Evolutionary conservation across 2,113 vertebrate genomes (phyloP).

Genomic region (Elephas maximus): DNA sequence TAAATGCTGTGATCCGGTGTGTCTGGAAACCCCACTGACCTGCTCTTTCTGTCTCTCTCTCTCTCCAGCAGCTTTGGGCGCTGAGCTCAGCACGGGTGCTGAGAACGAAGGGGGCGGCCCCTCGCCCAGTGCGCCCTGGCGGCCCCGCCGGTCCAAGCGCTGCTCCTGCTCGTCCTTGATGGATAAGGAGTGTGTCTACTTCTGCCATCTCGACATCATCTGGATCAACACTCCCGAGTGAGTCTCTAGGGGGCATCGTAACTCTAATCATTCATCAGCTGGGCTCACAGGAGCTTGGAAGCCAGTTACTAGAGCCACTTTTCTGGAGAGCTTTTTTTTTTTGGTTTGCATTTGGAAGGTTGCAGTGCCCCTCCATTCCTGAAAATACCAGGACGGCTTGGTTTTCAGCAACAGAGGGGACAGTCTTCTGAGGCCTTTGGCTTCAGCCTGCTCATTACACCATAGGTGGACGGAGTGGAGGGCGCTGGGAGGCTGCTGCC

Average conservation of each 20-base stretch:
- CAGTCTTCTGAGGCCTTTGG: neutral
- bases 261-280: neutral
- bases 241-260: slow-evolving; percentile 86
- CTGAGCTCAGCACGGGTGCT: slow-evolving; percentile 18
- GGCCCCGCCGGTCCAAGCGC: slow-evolving; percentile 91
- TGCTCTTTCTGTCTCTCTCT: slow-evolving; percentile 68
- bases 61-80: slow-evolving; percentile 79
- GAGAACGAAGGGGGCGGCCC: slow-evolving; percentile 48
- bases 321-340: neutral
- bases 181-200: slow-evolving; percentile 99
- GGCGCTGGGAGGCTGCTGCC: rapidly evolving
- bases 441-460: neutral
- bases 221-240: slow-evolving; percentile 99
- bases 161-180: slow-evolving; percentile 96
- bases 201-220: slow-evolving; percentile 99
- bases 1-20: neutral
- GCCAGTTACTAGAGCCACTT: neutral
- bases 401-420: neutral
- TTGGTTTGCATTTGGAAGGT: neutral
- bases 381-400: neutral
- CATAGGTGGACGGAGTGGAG: neutral
- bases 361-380: neutral
- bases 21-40: neutral
- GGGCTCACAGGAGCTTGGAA: neutral
- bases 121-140: slow-evolving; percentile 71